Evolutionary conservation across 2,113 vertebrate species (phyloP).

Genomic region (Andinoacara biseriatus): DNA sequence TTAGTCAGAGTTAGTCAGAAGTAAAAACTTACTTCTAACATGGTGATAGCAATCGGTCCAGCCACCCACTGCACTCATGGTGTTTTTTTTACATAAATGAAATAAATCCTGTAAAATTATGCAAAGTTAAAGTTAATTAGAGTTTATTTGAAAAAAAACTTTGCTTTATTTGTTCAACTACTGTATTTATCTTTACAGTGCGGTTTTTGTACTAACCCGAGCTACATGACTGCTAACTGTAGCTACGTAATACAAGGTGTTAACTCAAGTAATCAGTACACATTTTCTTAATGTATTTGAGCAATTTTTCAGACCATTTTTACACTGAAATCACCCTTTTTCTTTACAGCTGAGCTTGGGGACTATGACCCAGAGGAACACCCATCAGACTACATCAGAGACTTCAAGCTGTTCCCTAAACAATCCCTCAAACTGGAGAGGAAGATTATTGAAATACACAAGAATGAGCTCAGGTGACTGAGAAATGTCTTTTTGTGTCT

Average conservation of each 20-base stretch:
- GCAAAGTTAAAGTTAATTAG: not conserved
- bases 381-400: constrained; percentile 91
- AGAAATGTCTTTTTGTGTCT: not conserved
- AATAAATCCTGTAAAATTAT: not conserved
- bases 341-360: constrained; percentile 89
- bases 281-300: not conserved
- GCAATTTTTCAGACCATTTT: not conserved
- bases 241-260: too few relatives aligned
- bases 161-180: not conserved
- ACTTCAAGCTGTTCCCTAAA: constrained; percentile 97
- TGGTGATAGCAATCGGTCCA: not conserved
- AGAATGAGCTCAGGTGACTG: constrained; percentile 91
- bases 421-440: constrained; percentile 95
- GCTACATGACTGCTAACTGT: not conserved
- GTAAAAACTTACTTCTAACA: not conserved
- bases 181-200: not conserved
- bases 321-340: not conserved
- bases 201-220: not conserved
- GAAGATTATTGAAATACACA: constrained; percentile 96
- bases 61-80: not conserved
- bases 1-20: too few relatives aligned
- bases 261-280: not conserved
- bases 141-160: not conserved
- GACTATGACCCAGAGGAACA: constrained; percentile 95
- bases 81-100: not conserved